Conservation (phyloP, 2,797 vertebrate genomes). For the Intellagama lesueurii region DNA sequence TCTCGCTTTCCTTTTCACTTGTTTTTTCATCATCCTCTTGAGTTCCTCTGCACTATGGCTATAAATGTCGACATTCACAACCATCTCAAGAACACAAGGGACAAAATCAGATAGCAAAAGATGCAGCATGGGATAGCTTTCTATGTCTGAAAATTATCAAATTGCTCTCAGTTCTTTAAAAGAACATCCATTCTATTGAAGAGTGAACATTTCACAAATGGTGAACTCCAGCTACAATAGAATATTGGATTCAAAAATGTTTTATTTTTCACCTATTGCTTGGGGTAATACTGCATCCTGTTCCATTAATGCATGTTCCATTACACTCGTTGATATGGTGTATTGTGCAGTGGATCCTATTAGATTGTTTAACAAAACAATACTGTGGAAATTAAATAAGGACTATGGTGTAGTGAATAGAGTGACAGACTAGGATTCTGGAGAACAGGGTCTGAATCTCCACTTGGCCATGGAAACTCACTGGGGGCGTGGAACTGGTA, state of each 20-base stretch:
- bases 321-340: slow-evolving; percentile 14
- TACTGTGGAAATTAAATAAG: not conserved
- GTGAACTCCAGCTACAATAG: slow-evolving; percentile 32
- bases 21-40: slow-evolving; percentile 34
- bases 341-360: slow-evolving; percentile 27
- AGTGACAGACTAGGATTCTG: too few species aligned
- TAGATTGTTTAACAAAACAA: slow-evolving; percentile 39
- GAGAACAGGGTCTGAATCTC: too few species aligned
- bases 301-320: slow-evolving; percentile 9
- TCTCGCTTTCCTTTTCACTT: not conserved
- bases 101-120: slow-evolving; percentile 23
- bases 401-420: not conserved
- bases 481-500: too few species aligned
- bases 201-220: slow-evolving; percentile 13
- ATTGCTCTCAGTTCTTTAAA: not conserved
- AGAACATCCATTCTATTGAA: slow-evolving; percentile 31
- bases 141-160: slow-evolving; percentile 27
- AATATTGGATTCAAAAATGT: slow-evolving; percentile 27
- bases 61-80: slow-evolving; percentile 41
- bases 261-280: slow-evolving; percentile 57
- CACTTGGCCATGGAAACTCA: too few species aligned
- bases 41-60: slow-evolving; percentile 40
- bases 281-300: slow-evolving; percentile 42
- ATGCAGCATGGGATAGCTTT: slow-evolving; percentile 12
- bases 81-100: slow-evolving; percentile 17